phyloP scores from a whole-genome alignment of 2,797 vertebrate species.

The Eulemur rubriventer region DNA sequence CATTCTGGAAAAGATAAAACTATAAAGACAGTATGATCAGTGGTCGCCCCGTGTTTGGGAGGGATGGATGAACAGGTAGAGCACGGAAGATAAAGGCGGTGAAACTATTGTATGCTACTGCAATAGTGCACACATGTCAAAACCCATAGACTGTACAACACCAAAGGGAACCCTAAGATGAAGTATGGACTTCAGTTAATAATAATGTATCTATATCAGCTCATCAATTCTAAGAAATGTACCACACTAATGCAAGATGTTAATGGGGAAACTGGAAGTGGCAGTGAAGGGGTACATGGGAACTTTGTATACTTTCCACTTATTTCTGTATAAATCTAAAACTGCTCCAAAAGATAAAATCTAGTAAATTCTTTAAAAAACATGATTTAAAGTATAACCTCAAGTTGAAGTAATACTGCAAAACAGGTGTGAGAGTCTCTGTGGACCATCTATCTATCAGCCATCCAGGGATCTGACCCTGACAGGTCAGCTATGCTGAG shows the following conservation, averaged over 20 bases:
- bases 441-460: not conserved
- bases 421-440: not conserved
- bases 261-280: not conserved
- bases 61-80: not conserved
- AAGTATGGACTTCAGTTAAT: not conserved
- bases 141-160: not conserved
- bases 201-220: not conserved
- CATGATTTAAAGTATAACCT: not conserved
- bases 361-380: not conserved
- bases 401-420: not conserved
- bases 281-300: not conserved
- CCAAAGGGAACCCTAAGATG: not conserved
- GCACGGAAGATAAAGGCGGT: not conserved
- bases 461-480: not conserved
- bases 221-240: not conserved
- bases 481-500: not conserved
- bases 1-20: not conserved
- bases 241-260: not conserved
- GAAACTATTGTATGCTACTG: not conserved
- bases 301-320: not conserved
- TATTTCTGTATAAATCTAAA: not conserved
- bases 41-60: not conserved
- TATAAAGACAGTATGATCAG: not conserved
- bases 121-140: not conserved
- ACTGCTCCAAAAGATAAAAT: not conserved